phyloP scores from a whole-genome alignment of 2,888 invertebrate genomes.

The Theodoxus fluviatilis region DNA sequence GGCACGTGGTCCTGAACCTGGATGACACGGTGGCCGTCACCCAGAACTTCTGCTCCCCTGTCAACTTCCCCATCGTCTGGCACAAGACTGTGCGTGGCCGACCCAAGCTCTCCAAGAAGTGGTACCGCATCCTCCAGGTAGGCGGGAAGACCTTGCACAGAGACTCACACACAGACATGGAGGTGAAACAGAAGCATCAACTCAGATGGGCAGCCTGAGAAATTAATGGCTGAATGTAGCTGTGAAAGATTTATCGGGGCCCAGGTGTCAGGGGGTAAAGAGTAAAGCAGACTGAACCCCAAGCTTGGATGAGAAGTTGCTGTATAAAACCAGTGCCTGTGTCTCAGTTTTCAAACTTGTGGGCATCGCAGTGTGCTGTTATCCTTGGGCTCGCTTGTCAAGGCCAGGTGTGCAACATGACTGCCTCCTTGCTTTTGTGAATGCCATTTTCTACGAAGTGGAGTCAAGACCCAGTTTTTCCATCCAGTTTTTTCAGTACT shows the following conservation, averaged over 20 bases:
- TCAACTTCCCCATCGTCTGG: constrained; percentile 98
- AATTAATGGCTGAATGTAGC: not conserved
- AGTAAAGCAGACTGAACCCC: no score
- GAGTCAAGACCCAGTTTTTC: not conserved
- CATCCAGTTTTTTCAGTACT: not conserved
- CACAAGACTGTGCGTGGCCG: constrained; percentile 91
- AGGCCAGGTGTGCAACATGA: no score
- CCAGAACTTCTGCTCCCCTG: constrained; percentile 88
- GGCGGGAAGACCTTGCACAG: no score
- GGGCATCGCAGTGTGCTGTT: not conserved
- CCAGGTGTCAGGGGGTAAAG: no score
- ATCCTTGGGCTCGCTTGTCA: no score
- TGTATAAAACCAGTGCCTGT: no score
- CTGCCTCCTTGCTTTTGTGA: no score
- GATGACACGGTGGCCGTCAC: constrained; percentile 97
- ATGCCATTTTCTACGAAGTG: not conserved
- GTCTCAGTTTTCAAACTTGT: not conserved
- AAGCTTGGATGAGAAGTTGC: no score
- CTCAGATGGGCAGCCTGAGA: not conserved
- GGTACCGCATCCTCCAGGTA: constrained; percentile 74
- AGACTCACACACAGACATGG: no score
- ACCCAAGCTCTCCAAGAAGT: constrained; percentile 93
- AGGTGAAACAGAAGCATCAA: not conserved
- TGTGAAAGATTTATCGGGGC: not conserved
- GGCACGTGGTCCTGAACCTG: constrained; percentile 98